phyloP scores from a whole-genome alignment of 2,888 invertebrate genomes.

The Argyresthia albistria region DNA sequence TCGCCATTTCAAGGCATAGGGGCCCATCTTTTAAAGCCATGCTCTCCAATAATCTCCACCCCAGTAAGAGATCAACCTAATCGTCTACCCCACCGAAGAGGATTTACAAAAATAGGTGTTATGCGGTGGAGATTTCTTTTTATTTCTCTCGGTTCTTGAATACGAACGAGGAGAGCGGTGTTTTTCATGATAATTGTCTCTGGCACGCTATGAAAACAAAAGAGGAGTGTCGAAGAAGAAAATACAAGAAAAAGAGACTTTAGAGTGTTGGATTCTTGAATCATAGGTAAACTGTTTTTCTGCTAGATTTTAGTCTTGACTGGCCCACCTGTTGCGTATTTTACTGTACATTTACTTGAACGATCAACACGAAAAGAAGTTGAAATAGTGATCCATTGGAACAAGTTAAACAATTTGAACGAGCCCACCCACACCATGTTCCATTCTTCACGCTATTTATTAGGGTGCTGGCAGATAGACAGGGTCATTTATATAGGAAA shows the following conservation, averaged over 20 bases:
- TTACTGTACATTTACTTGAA: no score
- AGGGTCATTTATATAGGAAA: conserved; percentile 55
- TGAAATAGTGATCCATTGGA: no score
- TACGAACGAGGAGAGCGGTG: background rate
- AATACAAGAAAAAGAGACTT: no score
- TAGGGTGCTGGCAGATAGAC: conserved; percentile 35
- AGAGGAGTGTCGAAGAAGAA: background rate
- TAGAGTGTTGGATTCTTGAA: no score
- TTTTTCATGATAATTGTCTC: background rate
- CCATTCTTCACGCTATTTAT: conserved; percentile 50
- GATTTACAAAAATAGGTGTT: conserved; percentile 3
- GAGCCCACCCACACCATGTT: conserved; percentile 43
- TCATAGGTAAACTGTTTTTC: no score
- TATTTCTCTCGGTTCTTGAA: conserved; percentile 1
- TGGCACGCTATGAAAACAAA: background rate
- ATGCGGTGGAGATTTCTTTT: conserved; percentile 1
- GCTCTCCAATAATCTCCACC: conserved; percentile 43
- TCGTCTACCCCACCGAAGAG: conserved; percentile 16
- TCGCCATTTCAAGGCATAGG: conserved; percentile 42
- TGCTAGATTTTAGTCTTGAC: no score
- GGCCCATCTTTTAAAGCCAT: conserved; percentile 26
- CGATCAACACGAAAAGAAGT: no score
- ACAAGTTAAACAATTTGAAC: no score
- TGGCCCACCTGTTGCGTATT: no score
- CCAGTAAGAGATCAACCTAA: conserved; percentile 30